Conservation (phyloP, 1,140 invertebrate genomes). For the Mactra quadrangularis region DNA sequence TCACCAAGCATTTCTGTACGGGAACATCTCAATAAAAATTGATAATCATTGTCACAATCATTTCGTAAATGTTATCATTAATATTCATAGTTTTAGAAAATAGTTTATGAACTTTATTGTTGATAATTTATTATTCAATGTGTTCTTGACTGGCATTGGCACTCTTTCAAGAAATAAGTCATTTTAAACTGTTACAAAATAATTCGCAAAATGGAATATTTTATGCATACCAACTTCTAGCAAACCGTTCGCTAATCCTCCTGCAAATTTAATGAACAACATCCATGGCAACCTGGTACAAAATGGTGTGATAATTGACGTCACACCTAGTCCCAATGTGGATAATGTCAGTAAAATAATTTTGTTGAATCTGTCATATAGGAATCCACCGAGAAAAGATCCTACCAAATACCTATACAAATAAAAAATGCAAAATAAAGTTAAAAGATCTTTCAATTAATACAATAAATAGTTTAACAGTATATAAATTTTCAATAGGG, state of each 20-base stretch:
- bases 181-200: too few relatives aligned
- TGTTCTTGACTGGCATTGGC: too few relatives aligned
- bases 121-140: too few relatives aligned
- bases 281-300: background rate
- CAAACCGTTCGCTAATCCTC: background rate
- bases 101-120: too few relatives aligned
- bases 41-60: too few relatives aligned
- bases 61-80: too few relatives aligned
- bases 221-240: conserved; percentile 22
- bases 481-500: background rate
- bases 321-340: background rate
- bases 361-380: conserved; percentile 30
- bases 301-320: background rate
- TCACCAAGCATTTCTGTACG: too few relatives aligned
- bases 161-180: too few relatives aligned
- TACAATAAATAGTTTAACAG: background rate
- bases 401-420: background rate
- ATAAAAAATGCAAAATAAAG: background rate
- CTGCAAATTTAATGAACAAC: conserved; percentile 18
- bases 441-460: background rate
- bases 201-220: too few relatives aligned
- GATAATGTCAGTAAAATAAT: conserved; percentile 27
- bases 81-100: too few relatives aligned
- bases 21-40: too few relatives aligned
- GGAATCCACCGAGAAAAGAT: conserved; percentile 9